Evolutionary conservation across 2,888 invertebrate species (phyloP).

Genomic region (Dicroscelio sp.): DNA sequence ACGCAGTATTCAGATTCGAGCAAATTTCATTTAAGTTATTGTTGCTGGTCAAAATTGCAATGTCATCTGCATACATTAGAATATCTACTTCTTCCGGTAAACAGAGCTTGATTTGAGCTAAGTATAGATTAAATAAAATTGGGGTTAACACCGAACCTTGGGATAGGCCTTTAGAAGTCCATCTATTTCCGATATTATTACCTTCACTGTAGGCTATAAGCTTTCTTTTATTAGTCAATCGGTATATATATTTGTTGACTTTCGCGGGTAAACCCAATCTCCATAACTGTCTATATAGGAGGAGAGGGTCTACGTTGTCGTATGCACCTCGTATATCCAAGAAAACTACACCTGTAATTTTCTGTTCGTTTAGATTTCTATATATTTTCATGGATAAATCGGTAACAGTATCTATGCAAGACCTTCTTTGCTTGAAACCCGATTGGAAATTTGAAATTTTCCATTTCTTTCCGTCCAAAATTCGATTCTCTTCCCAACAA

Average conservation of each 20-base stretch:
- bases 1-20: too few relatives aligned
- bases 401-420: neutral
- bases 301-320: neutral
- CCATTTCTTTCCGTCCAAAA: constrained; percentile 21
- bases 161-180: neutral
- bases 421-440: neutral
- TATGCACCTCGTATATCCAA: neutral
- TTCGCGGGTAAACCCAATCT: neutral
- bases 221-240: neutral
- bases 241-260: too few relatives aligned
- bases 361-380: constrained; percentile 6
- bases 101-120: too few relatives aligned
- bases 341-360: neutral
- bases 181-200: neutral
- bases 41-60: too few relatives aligned
- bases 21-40: too few relatives aligned
- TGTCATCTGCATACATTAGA: too few relatives aligned
- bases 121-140: neutral
- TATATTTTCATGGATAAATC: neutral
- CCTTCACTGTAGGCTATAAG: neutral
- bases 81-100: too few relatives aligned
- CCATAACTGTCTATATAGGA: constrained; percentile 34
- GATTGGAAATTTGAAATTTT: constrained; percentile 1
- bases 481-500: constrained; percentile 7
- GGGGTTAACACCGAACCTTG: neutral